phyloP scores from a whole-genome alignment of 1,140 invertebrate genomes.

The Aphelenchoides fujianensis region DNA sequence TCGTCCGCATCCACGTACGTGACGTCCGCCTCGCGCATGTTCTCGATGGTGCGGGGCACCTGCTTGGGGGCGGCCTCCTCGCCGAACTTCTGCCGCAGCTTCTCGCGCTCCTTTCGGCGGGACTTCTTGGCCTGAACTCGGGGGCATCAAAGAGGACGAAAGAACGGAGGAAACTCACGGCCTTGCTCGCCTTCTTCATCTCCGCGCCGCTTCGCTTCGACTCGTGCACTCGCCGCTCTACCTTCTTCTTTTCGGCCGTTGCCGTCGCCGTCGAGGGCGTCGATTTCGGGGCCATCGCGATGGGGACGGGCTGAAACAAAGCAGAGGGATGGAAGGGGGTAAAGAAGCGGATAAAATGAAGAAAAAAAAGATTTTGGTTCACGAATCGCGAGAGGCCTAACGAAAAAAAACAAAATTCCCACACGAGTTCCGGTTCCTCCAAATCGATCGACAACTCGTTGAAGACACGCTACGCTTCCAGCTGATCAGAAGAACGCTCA shows the following conservation, averaged over 20 bases:
- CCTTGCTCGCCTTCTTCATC: conserved; percentile 6
- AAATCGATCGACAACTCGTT: too few species aligned
- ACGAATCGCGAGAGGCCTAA: too few species aligned
- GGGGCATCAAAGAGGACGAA: background rate
- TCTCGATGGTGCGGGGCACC: conserved; percentile 86
- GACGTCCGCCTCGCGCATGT: conserved; percentile 82
- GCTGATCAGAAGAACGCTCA: too few species aligned
- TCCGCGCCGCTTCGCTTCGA: background rate
- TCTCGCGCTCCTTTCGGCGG: conserved; percentile 53
- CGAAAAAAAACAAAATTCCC: too few species aligned
- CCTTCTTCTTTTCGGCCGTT: background rate
- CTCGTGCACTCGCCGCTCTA: background rate
- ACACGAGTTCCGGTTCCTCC: too few species aligned
- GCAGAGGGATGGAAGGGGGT: too few species aligned
- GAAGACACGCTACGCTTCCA: too few species aligned
- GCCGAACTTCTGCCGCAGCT: conserved; percentile 54
- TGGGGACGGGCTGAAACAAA: too few species aligned
- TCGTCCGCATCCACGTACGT: conserved; percentile 78
- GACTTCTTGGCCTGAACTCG: conserved; percentile 55
- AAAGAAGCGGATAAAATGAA: too few species aligned
- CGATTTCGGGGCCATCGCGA: background rate
- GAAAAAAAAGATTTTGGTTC: too few species aligned
- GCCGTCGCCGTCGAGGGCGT: too few species aligned
- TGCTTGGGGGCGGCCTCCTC: conserved; percentile 68
- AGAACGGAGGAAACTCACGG: background rate